phyloP scores from a whole-genome alignment of 92 coral and sea anemone species.

The Galaxea fascicularis region DNA sequence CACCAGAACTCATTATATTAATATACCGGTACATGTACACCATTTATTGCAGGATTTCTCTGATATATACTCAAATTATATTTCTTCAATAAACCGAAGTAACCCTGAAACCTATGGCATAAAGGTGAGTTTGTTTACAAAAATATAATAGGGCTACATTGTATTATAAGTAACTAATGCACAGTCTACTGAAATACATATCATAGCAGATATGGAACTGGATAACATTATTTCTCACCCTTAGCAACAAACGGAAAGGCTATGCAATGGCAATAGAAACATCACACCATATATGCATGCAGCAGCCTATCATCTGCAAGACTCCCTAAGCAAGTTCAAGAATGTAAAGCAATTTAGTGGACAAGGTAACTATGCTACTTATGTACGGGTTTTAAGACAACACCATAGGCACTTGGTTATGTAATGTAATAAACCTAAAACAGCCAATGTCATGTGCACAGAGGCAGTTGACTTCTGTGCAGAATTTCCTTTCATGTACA shows the following conservation, averaged over 20 bases:
- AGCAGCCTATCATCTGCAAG: constrained; percentile 69
- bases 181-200: no score
- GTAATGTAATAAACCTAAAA: no score
- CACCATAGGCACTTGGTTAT: no score
- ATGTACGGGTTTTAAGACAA: neutral
- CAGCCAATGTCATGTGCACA: neutral
- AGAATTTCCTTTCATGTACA: no score
- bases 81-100: constrained; percentile 51
- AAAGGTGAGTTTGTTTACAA: constrained; percentile 46
- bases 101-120: constrained; percentile 36
- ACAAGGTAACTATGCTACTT: constrained; percentile 59
- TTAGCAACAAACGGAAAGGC: constrained; percentile 59
- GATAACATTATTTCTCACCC: constrained; percentile 59
- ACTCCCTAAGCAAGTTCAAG: constrained; percentile 51
- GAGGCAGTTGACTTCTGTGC: neutral
- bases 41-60: constrained; percentile 62
- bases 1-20: neutral
- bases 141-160: no score
- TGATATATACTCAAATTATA: constrained; percentile 51
- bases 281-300: constrained; percentile 77
- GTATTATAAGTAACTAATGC: no score
- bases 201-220: constrained; percentile 63
- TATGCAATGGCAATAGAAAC: constrained; percentile 67
- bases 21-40: neutral
- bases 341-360: constrained; percentile 81